Percentiles rank a stretch among this genome's conserved stretches.
Evolutionary conservation across 2,888 invertebrate genomes (phyloP).

Genomic region (Mystacides longicornis): DNA sequence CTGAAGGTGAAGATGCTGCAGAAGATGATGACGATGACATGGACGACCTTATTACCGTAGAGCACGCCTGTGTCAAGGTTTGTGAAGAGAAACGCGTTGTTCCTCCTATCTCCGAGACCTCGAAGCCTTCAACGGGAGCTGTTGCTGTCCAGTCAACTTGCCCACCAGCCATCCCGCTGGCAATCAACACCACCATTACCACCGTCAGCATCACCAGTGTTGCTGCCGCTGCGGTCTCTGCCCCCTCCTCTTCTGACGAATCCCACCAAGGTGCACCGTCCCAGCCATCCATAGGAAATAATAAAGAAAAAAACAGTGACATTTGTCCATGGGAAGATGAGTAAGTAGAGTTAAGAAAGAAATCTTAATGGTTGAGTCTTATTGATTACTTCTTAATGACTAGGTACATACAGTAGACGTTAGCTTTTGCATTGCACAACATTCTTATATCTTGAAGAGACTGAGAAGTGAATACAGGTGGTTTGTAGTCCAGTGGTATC

Average conservation of each 20-base stretch:
- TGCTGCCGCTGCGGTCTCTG: constrained; percentile 29
- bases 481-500: too few species aligned
- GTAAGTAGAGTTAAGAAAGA: too few species aligned
- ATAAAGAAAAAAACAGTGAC: constrained; percentile 58
- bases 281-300: constrained; percentile 25
- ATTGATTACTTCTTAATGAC: too few species aligned
- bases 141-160: neutral
- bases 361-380: too few species aligned
- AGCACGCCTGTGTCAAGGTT: neutral
- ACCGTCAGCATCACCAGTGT: too few species aligned
- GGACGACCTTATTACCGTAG: constrained; percentile 36
- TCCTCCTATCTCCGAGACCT: neutral
- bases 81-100: neutral
- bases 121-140: neutral
- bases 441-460: too few species aligned
- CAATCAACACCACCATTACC: too few species aligned
- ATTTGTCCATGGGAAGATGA: constrained; percentile 95
- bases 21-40: constrained; percentile 56
- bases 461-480: too few species aligned
- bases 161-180: too few species aligned
- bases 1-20: constrained; percentile 61
- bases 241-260: constrained; percentile 37
- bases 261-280: constrained; percentile 31
- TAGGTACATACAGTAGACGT: too few species aligned
- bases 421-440: too few species aligned